Evolutionary conservation across 2,113 vertebrate species (phyloP).

Genomic region (Galeopterus variegatus): DNA sequence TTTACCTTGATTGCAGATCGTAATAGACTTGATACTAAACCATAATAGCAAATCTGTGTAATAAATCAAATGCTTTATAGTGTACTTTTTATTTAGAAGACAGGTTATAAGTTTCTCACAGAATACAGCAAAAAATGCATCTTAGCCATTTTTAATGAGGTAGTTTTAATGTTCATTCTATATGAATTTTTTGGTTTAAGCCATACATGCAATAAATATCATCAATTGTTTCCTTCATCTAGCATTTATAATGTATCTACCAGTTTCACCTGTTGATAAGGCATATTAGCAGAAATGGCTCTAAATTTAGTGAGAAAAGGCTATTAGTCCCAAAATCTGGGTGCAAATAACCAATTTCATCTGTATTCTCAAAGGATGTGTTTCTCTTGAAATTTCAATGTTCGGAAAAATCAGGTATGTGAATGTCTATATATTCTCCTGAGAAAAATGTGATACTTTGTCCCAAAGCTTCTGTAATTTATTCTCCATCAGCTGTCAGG

Average conservation of each 20-base stretch:
- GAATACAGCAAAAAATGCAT: conserved; percentile 39
- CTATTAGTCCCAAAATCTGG: conserved; percentile 28
- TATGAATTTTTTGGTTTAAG: conserved; percentile 59
- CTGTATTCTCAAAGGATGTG: neutral
- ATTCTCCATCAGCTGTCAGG: conserved; percentile 73
- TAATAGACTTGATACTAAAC: conserved; percentile 55
- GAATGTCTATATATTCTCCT: conserved; percentile 31
- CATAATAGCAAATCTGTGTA: conserved; percentile 17
- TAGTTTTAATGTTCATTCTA: conserved; percentile 61
- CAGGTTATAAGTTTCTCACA: conserved; percentile 63
- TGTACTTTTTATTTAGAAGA: conserved; percentile 68
- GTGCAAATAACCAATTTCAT: neutral
- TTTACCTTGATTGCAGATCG: conserved; percentile 69
- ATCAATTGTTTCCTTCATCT: conserved; percentile 29
- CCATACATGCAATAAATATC: neutral
- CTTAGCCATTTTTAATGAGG: conserved; percentile 58
- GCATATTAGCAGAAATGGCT: neutral
- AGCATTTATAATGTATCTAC: conserved; percentile 55
- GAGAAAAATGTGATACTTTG: neutral
- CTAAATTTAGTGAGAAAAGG: neutral
- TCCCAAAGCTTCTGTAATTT: conserved; percentile 46
- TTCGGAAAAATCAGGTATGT: neutral
- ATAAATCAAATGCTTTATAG: conserved; percentile 69
- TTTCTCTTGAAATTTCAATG: conserved; percentile 29
- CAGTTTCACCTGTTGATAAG: neutral